Evolutionary conservation across 64 coral and sea anemone species (phyloP).

Genomic region (Actinia equina): DNA sequence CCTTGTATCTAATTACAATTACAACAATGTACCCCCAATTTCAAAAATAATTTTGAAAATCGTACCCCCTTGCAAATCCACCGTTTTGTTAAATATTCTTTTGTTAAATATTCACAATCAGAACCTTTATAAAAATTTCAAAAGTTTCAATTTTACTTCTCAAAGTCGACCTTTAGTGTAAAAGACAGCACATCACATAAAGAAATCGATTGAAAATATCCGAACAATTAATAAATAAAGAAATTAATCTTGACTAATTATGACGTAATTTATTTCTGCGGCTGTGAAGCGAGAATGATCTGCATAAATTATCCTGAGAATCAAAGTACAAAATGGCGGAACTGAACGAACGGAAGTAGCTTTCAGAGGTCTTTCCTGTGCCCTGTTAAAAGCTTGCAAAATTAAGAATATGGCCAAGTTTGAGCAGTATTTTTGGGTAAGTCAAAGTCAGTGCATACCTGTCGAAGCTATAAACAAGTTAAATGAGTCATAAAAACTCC

Average conservation of each 20-base stretch:
- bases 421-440: slow-evolving; percentile 62
- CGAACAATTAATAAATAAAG: not conserved
- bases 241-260: not conserved
- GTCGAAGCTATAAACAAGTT: no score
- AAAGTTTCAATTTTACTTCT: no score
- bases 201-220: not conserved
- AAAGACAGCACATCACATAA: no score
- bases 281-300: not conserved
- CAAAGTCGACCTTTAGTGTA: no score
- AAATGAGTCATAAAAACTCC: no score
- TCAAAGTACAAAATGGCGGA: not conserved
- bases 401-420: slow-evolving; percentile 41
- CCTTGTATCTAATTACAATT: no score
- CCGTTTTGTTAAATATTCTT: no score
- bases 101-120: no score
- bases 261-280: slow-evolving; percentile 12
- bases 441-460: not conserved
- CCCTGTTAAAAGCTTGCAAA: not conserved
- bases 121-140: no score
- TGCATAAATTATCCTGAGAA: not conserved
- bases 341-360: not conserved
- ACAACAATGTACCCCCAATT: no score
- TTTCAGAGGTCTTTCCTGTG: not conserved
- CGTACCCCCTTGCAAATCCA: no score
- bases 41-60: no score